Base-by-base conservation (phyloP, 2,797 vertebrate genomes). In the Centropyge bicolor region DNA sequence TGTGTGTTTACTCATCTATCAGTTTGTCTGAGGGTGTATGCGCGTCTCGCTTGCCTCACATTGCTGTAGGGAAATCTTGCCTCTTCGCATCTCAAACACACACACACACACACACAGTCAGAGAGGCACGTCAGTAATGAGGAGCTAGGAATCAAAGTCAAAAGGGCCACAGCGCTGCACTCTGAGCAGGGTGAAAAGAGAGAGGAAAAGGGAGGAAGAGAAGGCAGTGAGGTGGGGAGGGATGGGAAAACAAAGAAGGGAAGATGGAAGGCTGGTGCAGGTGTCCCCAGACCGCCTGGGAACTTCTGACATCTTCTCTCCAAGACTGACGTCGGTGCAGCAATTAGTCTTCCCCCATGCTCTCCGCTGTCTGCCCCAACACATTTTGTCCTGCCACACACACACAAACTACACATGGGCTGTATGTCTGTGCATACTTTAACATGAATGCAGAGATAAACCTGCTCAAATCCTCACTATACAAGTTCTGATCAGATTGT, bases 101-200 rank as follows among this genome's bases (percentile, higher is more conserved):
- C 49, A 83, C 86, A 81, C 82, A 70, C 74, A 40, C 87, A 76
- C 83, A 77, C 74, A 75, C 62, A 86, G 83, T 82, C 61, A 84
- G 87, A 89, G 76, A 70, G 86, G 88, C 89, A 88, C 74, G 83
- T 92, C 92, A 87, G 90, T 94, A 94, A 94, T 94, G 92, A 94
- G 92, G 89, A 90, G 91, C 64, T 41, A 82, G 88, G 86, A 92
- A 92, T 93, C 91, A 92, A 90, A 92, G 93, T 88, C 86, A 87
- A 86, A 90, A 91, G 88, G 90, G 84, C 86, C 88, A 82, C 84
- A 87, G 82, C 45, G 35, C 72, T 86, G 86, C 82, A 80, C 90
- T 89, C 76, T 85, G 83, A 86, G 88, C 38, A 3, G 76, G 80
- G 85, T 80, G 82, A 82, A 76, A 86, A 80, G 75, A 74, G 69